Evolutionary conservation across 2,113 vertebrate species (phyloP).

Genomic region (Paradisaea rubra): DNA sequence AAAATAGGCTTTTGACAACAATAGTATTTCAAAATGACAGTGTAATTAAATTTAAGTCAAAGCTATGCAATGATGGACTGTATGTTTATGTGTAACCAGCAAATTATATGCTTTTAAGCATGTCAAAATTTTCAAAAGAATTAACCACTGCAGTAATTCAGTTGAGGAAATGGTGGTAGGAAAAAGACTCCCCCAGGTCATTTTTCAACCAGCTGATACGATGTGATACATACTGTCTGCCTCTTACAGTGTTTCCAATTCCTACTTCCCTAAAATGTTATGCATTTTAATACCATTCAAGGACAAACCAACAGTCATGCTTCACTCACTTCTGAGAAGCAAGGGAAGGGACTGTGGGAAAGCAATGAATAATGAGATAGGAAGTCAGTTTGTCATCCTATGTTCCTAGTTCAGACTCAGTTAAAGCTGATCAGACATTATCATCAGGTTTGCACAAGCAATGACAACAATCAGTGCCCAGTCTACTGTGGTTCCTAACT

Average conservation of each 20-base stretch:
- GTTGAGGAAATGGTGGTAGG: neutral
- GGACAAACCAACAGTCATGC: neutral
- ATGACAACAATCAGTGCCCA: neutral
- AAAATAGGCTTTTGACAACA: slow-evolving; percentile 62
- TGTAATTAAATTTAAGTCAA: slow-evolving; percentile 68
- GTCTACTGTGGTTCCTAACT: neutral
- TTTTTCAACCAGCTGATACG: slow-evolving; percentile 25
- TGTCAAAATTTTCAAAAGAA: slow-evolving; percentile 44
- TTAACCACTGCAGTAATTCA: slow-evolving; percentile 49
- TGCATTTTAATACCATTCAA: slow-evolving; percentile 16
- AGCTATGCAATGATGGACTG: slow-evolving; percentile 18
- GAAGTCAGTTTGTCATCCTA: neutral
- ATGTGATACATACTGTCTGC: neutral
- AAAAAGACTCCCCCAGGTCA: slow-evolving; percentile 9
- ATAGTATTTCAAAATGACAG: slow-evolving; percentile 57
- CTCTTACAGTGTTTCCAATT: neutral
- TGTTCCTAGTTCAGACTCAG: neutral
- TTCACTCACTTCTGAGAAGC: neutral
- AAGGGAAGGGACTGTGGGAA: neutral
- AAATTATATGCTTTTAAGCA: slow-evolving; percentile 64
- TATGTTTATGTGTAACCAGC: slow-evolving; percentile 59
- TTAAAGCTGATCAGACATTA: neutral
- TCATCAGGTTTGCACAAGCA: neutral
- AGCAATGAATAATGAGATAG: neutral
- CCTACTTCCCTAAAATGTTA: neutral